Base-by-base conservation (phyloP, 2,113 vertebrate genomes). In the Potamarius usumacintae region DNA sequence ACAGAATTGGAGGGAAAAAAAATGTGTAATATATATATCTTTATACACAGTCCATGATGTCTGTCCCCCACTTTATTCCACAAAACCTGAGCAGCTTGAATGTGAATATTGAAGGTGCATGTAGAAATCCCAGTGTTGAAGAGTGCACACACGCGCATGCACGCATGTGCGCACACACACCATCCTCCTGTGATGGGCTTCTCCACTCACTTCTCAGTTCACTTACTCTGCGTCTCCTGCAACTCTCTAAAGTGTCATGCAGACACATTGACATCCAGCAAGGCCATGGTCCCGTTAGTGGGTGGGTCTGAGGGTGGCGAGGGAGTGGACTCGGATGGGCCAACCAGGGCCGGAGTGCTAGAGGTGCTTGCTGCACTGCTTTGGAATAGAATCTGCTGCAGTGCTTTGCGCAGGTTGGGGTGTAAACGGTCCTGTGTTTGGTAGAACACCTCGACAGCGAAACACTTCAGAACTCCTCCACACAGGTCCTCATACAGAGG, bases 401-500 rank as follows among this genome's bases (percentile, higher is more conserved):
- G 95, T 20, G 97, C 96, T 89, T 97, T 96, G 82, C 97, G 94
- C 72, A 99, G 94, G 95, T 97, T 99, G 20, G 97, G 97, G 91
- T 99, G 98, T 84, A 99, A 95, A 85, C 97, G 96, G 69, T 93
- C 95, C 94, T 98, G 97, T 0, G 97, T 98, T 95, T 99, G 97
- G 93, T 95, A 97, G 94, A 99, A 99, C 87, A 97, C 95, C 93
- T 99, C 98, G 93, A 97, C 94, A 15, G 97, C 98, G 74, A 97
- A 96, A 85, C 96, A 95, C 94, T 97, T 99, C 95, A 99, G 96
- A 86, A 96, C 95, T 10, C 97, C 97, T 0, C 97, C 94, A 89
- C 97, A 97, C 92, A 99, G 96, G 94, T 99, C 98, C 92, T 99
- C 98, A 0, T 99, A 99, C 86, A 99, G 94, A 0, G 98, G 98